Evolutionary conservation across 2,113 vertebrate species (phyloP).

Genomic region (Clupea harengus): DNA sequence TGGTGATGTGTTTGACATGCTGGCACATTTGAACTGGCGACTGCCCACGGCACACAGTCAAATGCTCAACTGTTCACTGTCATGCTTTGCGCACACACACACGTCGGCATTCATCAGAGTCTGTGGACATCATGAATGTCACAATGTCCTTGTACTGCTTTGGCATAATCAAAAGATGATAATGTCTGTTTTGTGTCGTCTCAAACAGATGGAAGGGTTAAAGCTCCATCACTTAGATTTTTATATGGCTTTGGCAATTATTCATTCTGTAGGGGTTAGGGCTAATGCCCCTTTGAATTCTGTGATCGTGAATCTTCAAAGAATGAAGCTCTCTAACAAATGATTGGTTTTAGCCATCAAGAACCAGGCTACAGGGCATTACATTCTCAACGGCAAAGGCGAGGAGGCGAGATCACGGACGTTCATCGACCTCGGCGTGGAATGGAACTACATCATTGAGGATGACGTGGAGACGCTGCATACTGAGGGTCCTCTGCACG

Average conservation of each 20-base stretch:
- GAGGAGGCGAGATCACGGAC: slow-evolving; percentile 83
- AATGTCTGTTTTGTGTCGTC: neutral
- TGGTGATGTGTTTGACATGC: slow-evolving; percentile 26
- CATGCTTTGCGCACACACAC: neutral
- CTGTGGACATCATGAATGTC: neutral
- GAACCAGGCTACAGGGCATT: slow-evolving; percentile 97
- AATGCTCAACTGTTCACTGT: slow-evolving; percentile 22
- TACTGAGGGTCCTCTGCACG: slow-evolving; percentile 88
- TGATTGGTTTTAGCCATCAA: slow-evolving; percentile 85
- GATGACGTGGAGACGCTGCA: slow-evolving; percentile 85
- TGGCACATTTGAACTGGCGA: slow-evolving; percentile 22
- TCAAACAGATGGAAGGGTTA: neutral
- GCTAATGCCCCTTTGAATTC: neutral
- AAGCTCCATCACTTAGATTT: neutral
- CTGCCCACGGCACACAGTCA: slow-evolving; percentile 30
- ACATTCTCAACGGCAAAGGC: slow-evolving; percentile 91
- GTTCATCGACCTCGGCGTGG: slow-evolving; percentile 93
- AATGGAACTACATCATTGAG: slow-evolving; percentile 92
- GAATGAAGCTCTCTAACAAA: slow-evolving; percentile 33
- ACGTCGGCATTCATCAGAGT: slow-evolving; percentile 9
- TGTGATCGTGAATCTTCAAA: neutral
- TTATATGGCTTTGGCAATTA: neutral
- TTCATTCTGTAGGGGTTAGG: neutral
- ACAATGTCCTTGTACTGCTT: neutral
- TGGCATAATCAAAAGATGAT: neutral